phyloP scores from a whole-genome alignment of 2,113 vertebrate species.

The Hippocampus guttulatus region DNA sequence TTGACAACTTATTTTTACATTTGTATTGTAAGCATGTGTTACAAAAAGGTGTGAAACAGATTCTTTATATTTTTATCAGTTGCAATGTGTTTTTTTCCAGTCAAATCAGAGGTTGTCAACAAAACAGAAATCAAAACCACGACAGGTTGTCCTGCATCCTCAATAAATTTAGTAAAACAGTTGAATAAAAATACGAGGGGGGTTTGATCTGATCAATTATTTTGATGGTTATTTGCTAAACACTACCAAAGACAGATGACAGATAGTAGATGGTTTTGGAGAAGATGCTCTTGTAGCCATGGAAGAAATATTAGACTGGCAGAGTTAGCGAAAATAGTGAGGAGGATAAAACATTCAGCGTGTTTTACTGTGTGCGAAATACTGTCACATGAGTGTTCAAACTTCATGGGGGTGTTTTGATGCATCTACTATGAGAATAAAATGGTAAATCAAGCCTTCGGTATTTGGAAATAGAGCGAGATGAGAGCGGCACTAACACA shows the following conservation, averaged over 20 bases:
- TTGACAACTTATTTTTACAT: too few relatives aligned
- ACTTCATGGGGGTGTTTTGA: conserved; percentile 40
- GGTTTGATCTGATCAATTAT: neutral
- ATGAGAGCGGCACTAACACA: neutral
- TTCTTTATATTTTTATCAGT: too few relatives aligned
- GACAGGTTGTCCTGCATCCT: too few relatives aligned
- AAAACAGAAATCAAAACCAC: too few relatives aligned
- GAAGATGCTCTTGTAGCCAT: conserved; percentile 12
- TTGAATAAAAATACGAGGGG: neutral
- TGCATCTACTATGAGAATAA: conserved; percentile 31
- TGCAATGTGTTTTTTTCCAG: too few relatives aligned
- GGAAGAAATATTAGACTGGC: conserved; percentile 38
- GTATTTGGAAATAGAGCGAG: conserved; percentile 31
- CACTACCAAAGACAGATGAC: conserved; percentile 36
- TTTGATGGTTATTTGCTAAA: conserved; percentile 50
- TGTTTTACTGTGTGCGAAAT: conserved; percentile 24
- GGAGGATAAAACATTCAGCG: conserved; percentile 57
- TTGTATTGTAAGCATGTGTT: too few relatives aligned
- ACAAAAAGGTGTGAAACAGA: too few relatives aligned
- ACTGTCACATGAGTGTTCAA: conserved; percentile 10
- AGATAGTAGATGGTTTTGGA: conserved; percentile 13
- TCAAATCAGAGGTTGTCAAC: too few relatives aligned
- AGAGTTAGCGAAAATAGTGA: conserved; percentile 39
- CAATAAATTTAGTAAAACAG: too few relatives aligned
- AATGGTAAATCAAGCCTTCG: conserved; percentile 54